Evolutionary conservation across 1,140 invertebrate species (phyloP), one percentile per base, ranked within the genome.

Genomic region (Zaprionus taronus): DNA sequence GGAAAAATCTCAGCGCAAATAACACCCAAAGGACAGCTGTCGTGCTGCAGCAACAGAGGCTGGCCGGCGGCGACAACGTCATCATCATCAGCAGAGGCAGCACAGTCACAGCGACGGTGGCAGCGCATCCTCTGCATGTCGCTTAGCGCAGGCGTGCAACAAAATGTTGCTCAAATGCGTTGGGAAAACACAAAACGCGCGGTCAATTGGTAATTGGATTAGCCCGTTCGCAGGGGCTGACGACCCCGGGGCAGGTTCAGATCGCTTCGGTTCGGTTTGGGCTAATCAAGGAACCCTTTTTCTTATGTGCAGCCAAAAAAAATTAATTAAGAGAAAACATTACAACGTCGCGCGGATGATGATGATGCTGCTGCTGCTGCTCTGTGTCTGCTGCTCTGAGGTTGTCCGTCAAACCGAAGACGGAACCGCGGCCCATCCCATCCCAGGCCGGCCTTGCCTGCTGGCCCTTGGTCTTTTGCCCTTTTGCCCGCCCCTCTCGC

Each of bases 191-290:
- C n/a, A 47, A n/a, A 47, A 17, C 72, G 79, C 64, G 77, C 83
- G 80, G 83, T 83, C 84, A 86, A 87, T 80, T 61, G 71, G 64
- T 86, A 86, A 83, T 86, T 87, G 83, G 83, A 87, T 86, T 87
- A 87, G 57, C 7, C 41, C 41, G 41, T 17, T 31, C 36, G 26
- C 26, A 22, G 47, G 20, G 47, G 31, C 61, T 17, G 31, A 41
- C 51, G 60, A 71, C 38, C 72, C 58, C 58, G 53, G 58, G 49
- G 51, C 58, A 57, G 57, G 12, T 41, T 51, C 47, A 17, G 41
- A 12, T 24, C 20, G 9, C 4, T 14, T 51, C 20, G 41, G n/a
- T 24, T 24, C 20, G 9, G 47, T 14, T 49, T n/a, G 11, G 47
- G 69, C 65, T 44, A 64, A 53, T 60, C 28, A 31, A 31, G 28